phyloP scores from a whole-genome alignment of 2,113 vertebrate species.

The rat (Rattus norvegicus) region GRCr8 NC_086024.1:63694501-63695000 shows the following conservation, averaged over 20 bases:
- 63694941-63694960: background rate
- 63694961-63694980: background rate
- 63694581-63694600: background rate
- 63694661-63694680: background rate
- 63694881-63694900: background rate
- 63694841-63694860: background rate
- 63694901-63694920: background rate
- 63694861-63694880: background rate
- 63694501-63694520: background rate
- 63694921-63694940: background rate
- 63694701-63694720: background rate
- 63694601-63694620: background rate
- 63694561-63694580: background rate
- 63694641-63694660: background rate
- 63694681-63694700: background rate
- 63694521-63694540: background rate
- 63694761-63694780: background rate
- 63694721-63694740: background rate
- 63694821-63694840: background rate
- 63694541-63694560: background rate
- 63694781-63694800: background rate
- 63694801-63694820: background rate
- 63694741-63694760: background rate
- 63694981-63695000: background rate
- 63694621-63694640: background rate